phyloP scores from a whole-genome alignment of 2,888 invertebrate species.

The Ametastegia equiseti region DNA sequence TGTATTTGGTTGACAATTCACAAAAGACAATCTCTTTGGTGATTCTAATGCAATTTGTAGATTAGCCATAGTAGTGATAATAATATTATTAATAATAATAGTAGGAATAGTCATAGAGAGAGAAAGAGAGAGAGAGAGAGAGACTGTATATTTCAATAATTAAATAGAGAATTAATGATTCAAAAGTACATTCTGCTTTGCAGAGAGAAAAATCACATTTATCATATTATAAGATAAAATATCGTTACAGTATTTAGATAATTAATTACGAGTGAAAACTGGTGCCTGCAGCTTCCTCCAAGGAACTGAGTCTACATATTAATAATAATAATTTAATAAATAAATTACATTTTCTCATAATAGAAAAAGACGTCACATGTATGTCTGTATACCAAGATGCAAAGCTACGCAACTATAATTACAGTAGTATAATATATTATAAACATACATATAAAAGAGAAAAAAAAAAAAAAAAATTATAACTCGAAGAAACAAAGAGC shows the following conservation, averaged over 20 bases:
- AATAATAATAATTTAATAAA: slow-evolving; percentile 57
- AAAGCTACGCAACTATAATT: slow-evolving; percentile 50
- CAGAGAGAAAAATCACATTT: slow-evolving; percentile 54
- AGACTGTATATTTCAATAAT: slow-evolving; percentile 52
- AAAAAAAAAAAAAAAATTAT: background rate
- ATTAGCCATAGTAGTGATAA: background rate
- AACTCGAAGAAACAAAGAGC: slow-evolving; percentile 61
- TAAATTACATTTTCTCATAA: slow-evolving; percentile 69
- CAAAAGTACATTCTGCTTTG: slow-evolving; percentile 57
- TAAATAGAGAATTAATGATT: slow-evolving; percentile 55
- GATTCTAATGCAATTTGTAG: slow-evolving; percentile 45
- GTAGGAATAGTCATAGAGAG: slow-evolving; percentile 49
- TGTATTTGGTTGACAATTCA: slow-evolving; percentile 54
- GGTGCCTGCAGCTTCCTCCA: slow-evolving; percentile 44
- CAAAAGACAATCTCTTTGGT: slow-evolving; percentile 63
- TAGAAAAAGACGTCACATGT: slow-evolving; percentile 60
- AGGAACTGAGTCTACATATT: slow-evolving; percentile 49
- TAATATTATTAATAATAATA: slow-evolving; percentile 8
- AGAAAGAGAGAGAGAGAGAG: no score
- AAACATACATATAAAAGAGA: background rate
- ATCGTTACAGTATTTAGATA: slow-evolving; percentile 52
- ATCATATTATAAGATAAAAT: slow-evolving; percentile 40
- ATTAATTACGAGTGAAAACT: slow-evolving; percentile 47
- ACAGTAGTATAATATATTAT: slow-evolving; percentile 24
- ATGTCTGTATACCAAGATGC: slow-evolving; percentile 51